phyloP scores from a whole-genome alignment of 2,113 vertebrate genomes.

The Menidia beryllina region DNA sequence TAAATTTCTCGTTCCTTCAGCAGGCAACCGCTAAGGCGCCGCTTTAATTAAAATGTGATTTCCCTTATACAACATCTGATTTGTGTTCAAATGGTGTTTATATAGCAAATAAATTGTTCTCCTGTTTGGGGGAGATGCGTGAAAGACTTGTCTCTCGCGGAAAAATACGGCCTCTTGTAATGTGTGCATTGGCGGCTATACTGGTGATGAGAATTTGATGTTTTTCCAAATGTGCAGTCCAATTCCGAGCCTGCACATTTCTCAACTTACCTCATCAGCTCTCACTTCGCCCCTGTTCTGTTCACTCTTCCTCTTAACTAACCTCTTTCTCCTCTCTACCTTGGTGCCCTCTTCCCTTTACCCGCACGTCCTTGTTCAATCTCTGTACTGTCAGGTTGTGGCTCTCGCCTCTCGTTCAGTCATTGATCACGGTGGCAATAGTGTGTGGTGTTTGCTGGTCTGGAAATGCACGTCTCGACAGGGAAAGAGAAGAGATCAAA shows the following conservation, averaged over 20 bases:
- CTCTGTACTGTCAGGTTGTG: slow-evolving; percentile 75
- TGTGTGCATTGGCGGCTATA: slow-evolving; percentile 2
- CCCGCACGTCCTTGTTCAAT: slow-evolving; percentile 63
- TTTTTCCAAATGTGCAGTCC: slow-evolving; percentile 24
- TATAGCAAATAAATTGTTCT: slow-evolving; percentile 22
- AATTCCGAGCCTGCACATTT: slow-evolving; percentile 3
- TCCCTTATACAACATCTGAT: slow-evolving; percentile 21
- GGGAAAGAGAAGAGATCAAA: slow-evolving; percentile 79
- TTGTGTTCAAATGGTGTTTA: slow-evolving; percentile 24
- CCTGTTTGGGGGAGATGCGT: slow-evolving; percentile 12
- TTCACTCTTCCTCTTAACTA: slow-evolving; percentile 48
- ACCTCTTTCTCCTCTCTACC: slow-evolving; percentile 18
- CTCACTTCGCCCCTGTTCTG: slow-evolving; percentile 37
- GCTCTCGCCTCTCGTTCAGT: slow-evolving; percentile 66
- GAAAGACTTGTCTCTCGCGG: slow-evolving; percentile 4
- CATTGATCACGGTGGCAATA: slow-evolving; percentile 81
- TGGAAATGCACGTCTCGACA: slow-evolving; percentile 66
- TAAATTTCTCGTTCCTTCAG: slow-evolving; percentile 14
- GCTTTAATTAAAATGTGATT: slow-evolving; percentile 40
- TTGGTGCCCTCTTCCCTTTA: slow-evolving; percentile 6
- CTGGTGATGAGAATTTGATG: slow-evolving; percentile 36
- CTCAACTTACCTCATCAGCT: slow-evolving; percentile 37
- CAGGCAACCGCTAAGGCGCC: slow-evolving; percentile 6
- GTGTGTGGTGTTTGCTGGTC: slow-evolving; percentile 59
- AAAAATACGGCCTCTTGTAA: slow-evolving; percentile 21